phyloP scores from a whole-genome alignment of 2,888 invertebrate species.

The Zhengitettix transpicula region DNA sequence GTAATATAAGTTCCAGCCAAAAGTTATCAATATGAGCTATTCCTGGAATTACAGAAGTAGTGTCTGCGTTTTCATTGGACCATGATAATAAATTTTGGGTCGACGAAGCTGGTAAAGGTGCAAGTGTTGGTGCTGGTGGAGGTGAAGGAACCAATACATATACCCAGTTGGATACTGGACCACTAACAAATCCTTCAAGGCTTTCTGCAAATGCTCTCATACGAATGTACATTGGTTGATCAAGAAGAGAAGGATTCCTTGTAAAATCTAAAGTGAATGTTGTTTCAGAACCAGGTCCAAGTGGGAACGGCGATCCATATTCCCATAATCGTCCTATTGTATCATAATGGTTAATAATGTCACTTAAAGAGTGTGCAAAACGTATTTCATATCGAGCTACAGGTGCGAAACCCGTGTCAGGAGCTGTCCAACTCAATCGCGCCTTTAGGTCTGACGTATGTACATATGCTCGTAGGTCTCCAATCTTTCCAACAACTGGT shows the following conservation, averaged over 20 bases:
- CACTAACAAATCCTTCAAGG: slow-evolving; percentile 22
- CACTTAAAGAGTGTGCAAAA: slow-evolving; percentile 13
- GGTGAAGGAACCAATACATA: slow-evolving; percentile 32
- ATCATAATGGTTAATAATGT: slow-evolving; percentile 29
- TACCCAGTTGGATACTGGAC: slow-evolving; percentile 36
- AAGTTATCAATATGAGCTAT: slow-evolving; percentile 25
- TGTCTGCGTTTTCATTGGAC: slow-evolving; percentile 18
- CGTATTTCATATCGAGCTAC: slow-evolving; percentile 34
- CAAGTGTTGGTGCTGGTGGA: slow-evolving; percentile 30
- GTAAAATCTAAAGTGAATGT: slow-evolving; percentile 31
- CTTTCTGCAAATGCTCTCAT: slow-evolving; percentile 31
- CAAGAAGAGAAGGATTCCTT: slow-evolving; percentile 27
- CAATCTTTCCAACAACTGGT: slow-evolving; percentile 31
- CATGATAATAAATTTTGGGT: slow-evolving; percentile 26
- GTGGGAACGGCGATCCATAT: slow-evolving; percentile 27
- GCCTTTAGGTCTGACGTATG: slow-evolving; percentile 30
- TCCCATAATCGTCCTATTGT: slow-evolving; percentile 28
- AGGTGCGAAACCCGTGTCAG: slow-evolving; percentile 33
- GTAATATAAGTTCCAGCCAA: slow-evolving; percentile 30
- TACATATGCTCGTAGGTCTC: slow-evolving; percentile 33
- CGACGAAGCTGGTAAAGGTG: slow-evolving; percentile 16
- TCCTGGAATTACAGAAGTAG: slow-evolving; percentile 24
- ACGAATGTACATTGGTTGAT: slow-evolving; percentile 34
- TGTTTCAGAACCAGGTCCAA: slow-evolving; percentile 34
- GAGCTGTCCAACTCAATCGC: slow-evolving; percentile 39